These are phyloP conservation scores for Junco hyemalis DNA, from an alignment of 2,113 vertebrate species.

Conservation along the genomic window DNA sequence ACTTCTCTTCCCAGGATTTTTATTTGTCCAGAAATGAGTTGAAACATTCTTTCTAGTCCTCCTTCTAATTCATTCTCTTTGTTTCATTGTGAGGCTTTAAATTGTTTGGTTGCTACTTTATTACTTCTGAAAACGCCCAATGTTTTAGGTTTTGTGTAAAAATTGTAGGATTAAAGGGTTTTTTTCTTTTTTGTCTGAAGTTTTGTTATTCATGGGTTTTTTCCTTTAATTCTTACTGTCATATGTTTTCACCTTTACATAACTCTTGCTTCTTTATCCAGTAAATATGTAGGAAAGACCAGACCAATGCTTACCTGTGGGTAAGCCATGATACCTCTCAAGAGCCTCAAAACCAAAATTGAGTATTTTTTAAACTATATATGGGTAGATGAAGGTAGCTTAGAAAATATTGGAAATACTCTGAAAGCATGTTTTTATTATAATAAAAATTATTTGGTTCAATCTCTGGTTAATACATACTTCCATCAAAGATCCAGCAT, in stretches of 20 bases:
- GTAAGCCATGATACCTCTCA: background rate
- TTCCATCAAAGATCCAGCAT: background rate
- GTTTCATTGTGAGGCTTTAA: background rate
- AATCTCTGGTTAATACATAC: background rate
- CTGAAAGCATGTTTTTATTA: background rate
- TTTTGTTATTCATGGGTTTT: rapidly evolving
- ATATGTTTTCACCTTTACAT: background rate
- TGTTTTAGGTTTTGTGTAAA: background rate
- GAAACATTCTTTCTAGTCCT: background rate
- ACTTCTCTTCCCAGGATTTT: background rate
- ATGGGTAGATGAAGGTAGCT: background rate
- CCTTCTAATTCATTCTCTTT: background rate
- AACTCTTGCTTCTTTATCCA: background rate
- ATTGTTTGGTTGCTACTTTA: background rate
- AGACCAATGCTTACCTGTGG: background rate
- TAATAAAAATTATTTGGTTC: background rate
- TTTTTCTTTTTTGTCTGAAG: background rate
- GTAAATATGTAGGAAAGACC: background rate
- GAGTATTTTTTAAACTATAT: background rate
- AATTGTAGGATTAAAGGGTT: background rate
- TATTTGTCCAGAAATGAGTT: background rate
- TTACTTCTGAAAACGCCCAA: background rate
- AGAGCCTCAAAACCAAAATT: background rate
- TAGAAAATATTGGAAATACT: background rate
- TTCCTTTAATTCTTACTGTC: background rate